Evolutionary conservation across 2,888 invertebrate genomes (phyloP), one percentile per base, ranked within the genome.

Genomic region (Junonia oenone): DNA sequence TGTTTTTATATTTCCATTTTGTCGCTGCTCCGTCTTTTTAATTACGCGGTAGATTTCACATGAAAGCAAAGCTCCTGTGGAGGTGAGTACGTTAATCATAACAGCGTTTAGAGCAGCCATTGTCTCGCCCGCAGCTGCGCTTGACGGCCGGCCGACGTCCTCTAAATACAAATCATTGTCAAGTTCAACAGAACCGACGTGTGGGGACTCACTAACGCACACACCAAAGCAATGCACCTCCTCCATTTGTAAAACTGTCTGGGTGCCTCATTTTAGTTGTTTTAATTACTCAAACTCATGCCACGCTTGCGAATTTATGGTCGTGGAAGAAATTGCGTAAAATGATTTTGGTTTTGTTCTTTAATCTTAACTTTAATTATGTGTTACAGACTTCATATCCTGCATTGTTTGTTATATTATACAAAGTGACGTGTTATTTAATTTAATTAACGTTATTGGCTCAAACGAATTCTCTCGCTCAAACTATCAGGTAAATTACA

Each of bases 121-220:
- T 86, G 84, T 86, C 69, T 79, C 59, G 52, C 59, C 61, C 70
- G 68, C 80, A 82, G 74, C 77, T 82, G 81, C 66, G 68, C 66
- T 63, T 69, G 74, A 72, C 73, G 62, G 62, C 63, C 63, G 60
- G 56, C 64, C 56, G 69, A 64, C 76, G 72, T 75, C 76, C 73
- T 74, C 69, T 62, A 77, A 76, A 78, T 75, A 80, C 74, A 77
- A 78, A 79, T 77, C 75, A 78, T 80, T 82, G 80, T 81, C 79
- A 82, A 81, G 80, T 84, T 81, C 74, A 81, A 71, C 69, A 70
- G 69, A 76, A 77, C 60, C 63, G 64, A 75, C 76, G 75, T 73
- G 73, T 68, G 58, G 60, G 59, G 73, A 75, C 69, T 78, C 22
- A 51, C 58, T 66, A 70, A 68, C 63, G 26, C 26, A 52, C 55